Percentiles rank a stretch among this genome's conserved stretches.
Conservation (phyloP, 2,113 vertebrate genomes). For the Paradisaea rubra region DNA sequence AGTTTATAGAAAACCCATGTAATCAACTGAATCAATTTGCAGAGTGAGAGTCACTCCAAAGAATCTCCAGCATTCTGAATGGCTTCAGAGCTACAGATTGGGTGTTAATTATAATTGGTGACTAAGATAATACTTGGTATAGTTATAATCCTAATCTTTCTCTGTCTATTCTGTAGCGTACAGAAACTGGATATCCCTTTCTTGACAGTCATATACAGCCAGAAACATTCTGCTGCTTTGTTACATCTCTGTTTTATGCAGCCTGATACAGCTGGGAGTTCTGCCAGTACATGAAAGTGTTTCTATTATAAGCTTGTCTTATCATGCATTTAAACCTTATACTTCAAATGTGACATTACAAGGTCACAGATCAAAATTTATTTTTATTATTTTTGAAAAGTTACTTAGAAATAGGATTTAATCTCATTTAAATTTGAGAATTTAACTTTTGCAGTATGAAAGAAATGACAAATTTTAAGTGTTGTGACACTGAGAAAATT, state of each 20-base stretch:
- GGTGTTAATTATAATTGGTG: background rate
- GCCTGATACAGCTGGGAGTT: conserved; percentile 18
- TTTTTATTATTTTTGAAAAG: background rate
- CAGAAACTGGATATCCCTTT: background rate
- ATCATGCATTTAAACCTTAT: background rate
- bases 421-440: background rate
- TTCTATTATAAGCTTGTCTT: conserved; percentile 44
- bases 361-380: background rate
- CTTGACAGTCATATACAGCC: background rate
- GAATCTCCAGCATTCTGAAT: background rate
- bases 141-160: background rate
- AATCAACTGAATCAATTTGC: background rate
- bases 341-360: background rate
- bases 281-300: conserved; percentile 16
- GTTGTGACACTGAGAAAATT: background rate
- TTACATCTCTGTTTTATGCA: background rate
- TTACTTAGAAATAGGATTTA: background rate
- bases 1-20: background rate
- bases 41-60: background rate
- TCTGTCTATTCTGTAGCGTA: background rate
- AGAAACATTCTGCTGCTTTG: conserved; percentile 1
- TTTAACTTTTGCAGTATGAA: background rate
- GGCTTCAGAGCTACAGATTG: background rate
- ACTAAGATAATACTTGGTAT: background rate
- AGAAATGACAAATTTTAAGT: background rate